Evolutionary conservation across 35 echinoderm and acorn worm species (phyloP).

Genomic region (Stichopus chloronotus): DNA sequence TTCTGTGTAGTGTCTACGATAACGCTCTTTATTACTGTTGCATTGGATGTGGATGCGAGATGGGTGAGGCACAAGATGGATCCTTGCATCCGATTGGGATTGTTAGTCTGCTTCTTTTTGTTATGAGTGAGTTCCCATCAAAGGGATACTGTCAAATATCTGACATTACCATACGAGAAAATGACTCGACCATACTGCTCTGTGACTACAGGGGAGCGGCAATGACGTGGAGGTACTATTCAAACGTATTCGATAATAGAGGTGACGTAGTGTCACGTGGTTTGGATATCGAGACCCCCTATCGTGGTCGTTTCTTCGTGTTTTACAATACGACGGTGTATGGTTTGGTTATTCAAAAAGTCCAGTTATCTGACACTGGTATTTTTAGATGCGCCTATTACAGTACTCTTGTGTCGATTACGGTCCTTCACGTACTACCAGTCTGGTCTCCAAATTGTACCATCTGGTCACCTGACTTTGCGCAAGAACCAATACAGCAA

Average conservation of each 20-base stretch:
- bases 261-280: background rate
- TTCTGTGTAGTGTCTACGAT: too few relatives aligned
- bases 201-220: background rate
- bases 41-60: background rate
- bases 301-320: background rate
- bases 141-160: background rate
- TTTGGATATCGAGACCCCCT: background rate
- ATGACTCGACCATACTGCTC: background rate
- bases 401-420: background rate
- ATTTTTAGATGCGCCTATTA: background rate
- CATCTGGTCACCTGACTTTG: background rate
- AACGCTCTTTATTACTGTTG: background rate
- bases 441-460: slow-evolving; percentile 1
- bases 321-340: background rate
- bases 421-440: background rate
- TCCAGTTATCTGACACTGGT: background rate
- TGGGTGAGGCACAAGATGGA: background rate
- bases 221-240: background rate
- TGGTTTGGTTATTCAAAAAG: background rate
- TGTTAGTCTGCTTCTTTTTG: background rate
- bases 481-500: background rate
- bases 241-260: background rate
- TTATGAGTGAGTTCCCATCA: background rate
- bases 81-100: background rate
- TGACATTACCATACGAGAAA: background rate